Base-by-base conservation (phyloP, 1,140 invertebrate genomes). In the Procambarus clarkii region DNA sequence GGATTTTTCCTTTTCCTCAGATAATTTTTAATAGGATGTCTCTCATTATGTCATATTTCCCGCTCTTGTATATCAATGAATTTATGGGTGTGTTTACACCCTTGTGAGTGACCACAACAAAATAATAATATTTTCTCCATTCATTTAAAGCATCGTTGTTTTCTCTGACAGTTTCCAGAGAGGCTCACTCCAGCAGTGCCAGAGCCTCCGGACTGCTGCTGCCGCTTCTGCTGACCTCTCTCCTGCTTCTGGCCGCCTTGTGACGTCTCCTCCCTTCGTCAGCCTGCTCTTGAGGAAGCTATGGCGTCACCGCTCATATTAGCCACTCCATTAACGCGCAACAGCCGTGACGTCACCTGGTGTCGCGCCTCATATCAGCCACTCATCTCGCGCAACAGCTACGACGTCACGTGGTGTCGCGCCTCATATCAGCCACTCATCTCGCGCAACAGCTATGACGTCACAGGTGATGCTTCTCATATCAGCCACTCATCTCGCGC, bases 131-230 rank as follows among this genome's bases (percentile, higher is more conserved):
- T n/a, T 76, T 44, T 79, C n/a, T 46, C 44, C 9, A 18, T 60
- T 54, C 18, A 58, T 34, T 34, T 45, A 58, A 7, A 34, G 44
- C 34, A 34, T 34, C 34, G 34, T 46, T 21, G 45, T 54, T 21
- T 21, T 86, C 48, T 58, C 24, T 24, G 11, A n/a, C 84, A 86
- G 85, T 86, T 58, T 24, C 85, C 71, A 48, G 84, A 46, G 85
- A 74, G 9, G 85, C 85, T 15, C 85, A 86, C 34, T 86, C 85
- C 74, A 86, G 74, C 85, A 71, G 85, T 11, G 21, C 9, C 58
- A 71, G 54, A 18, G 48, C 46, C 34, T 64, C 48, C 48, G 34
- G 8, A 21, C 9, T 11, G 48, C 48, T 50, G 11, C 48, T 78
- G 48, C 21, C 21, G 84, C 54, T 71, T 15, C 71, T 74, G 24